These are phyloP conservation scores for Thryonomys swinderianus DNA, from an alignment of 2,113 vertebrate genomes.

Conservation along the genomic window DNA sequence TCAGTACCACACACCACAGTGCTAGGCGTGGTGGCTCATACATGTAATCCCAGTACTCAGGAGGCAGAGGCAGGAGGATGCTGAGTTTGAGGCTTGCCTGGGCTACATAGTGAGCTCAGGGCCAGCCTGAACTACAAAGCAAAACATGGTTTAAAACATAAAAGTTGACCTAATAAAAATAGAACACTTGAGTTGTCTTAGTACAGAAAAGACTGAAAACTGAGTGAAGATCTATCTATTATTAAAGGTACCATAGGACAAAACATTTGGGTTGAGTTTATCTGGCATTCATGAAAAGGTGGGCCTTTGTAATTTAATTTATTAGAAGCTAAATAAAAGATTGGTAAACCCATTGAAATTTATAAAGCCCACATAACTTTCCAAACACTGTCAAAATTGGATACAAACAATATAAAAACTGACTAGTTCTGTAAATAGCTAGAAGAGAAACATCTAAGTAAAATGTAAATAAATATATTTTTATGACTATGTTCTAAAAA, in stretches of 20 bases:
- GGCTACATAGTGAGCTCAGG: too few species aligned
- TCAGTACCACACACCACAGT: too few species aligned
- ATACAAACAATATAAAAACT: background rate
- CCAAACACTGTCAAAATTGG: slow-evolving; percentile 22
- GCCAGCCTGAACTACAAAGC: too few species aligned
- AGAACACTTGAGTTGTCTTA: background rate
- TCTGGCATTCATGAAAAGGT: background rate
- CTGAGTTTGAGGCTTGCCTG: too few species aligned
- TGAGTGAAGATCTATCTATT: background rate
- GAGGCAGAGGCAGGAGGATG: too few species aligned
- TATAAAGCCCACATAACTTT: background rate
- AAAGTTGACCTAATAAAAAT: slow-evolving; percentile 19
- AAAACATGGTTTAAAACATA: background rate
- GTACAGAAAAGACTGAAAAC: background rate
- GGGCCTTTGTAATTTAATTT: background rate
- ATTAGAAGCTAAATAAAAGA: background rate
- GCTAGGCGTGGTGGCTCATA: too few species aligned
- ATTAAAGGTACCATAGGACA: background rate
- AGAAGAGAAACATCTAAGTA: background rate
- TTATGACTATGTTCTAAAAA: slow-evolving; percentile 43
- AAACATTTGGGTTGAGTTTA: background rate
- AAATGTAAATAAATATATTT: slow-evolving; percentile 6
- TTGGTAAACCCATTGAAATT: background rate
- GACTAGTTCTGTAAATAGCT: background rate
- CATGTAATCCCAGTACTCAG: too few species aligned